Conservation (phyloP, 2,888 invertebrate species). For the Drosophila anomalipes region DNA sequence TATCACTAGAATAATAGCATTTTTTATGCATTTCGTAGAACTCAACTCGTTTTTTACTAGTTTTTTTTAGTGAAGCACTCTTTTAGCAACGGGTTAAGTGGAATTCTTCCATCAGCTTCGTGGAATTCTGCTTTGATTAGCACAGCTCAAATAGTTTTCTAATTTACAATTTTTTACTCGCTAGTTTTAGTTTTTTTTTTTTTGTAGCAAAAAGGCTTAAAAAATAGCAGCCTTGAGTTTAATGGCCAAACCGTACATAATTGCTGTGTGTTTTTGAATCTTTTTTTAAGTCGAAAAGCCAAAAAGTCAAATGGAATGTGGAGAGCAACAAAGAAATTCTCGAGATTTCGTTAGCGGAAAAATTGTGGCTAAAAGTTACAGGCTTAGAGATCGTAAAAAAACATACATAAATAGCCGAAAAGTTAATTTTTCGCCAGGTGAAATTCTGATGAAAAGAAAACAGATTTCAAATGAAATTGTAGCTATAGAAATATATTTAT, state of each 20-base stretch:
- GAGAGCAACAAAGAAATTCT: conserved; percentile 25
- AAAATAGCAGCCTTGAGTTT: conserved; percentile 66
- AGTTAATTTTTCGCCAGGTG: conserved; percentile 20
- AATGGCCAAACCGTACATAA: conserved; percentile 19
- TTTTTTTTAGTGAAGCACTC: conserved; percentile 50
- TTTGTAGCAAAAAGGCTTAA: conserved; percentile 64
- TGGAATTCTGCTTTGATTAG: conserved; percentile 46
- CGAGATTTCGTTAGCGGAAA: conserved; percentile 22
- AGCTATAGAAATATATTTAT: not conserved
- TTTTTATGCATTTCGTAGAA: conserved; percentile 58
- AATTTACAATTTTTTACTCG: conserved; percentile 27
- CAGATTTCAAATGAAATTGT: not conserved
- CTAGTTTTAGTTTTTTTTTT: conserved; percentile 6
- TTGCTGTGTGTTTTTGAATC: conserved; percentile 13
- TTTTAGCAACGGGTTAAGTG: conserved; percentile 59
- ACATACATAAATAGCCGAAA: conserved; percentile 5
- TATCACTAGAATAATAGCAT: conserved; percentile 28
- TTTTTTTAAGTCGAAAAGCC: conserved; percentile 69
- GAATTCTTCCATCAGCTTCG: conserved; percentile 53
- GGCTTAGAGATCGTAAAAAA: conserved; percentile 41
- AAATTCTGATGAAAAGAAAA: conserved; percentile 31
- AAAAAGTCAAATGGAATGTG: conserved; percentile 69
- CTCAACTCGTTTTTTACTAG: conserved; percentile 22
- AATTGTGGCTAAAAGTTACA: conserved; percentile 54
- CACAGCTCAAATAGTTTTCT: conserved; percentile 18